Evolutionary conservation across 2,888 invertebrate species (phyloP), one percentile per base, ranked within the genome.

Genomic region (Galerucella pusilla): DNA sequence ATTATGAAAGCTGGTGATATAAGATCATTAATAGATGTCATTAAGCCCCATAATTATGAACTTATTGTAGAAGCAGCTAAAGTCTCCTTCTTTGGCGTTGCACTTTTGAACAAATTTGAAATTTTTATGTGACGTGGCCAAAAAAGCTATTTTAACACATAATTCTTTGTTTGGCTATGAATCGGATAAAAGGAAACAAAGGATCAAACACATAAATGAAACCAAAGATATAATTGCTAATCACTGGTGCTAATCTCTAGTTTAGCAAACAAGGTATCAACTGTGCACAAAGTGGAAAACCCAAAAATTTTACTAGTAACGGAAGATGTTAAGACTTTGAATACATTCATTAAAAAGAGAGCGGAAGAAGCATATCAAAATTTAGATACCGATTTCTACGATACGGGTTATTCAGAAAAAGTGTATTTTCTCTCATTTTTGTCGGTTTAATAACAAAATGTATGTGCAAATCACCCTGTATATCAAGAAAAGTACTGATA

Each of bases 281-380:
- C 42, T 64, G 71, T 64, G 28, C 42, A 35, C 16, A 20, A 49
- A 54, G 45, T 25, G 42, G 54, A 52, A 57, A 64, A 54, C 6
- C 65, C 64, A n/a, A 71, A 65, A 71, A 52, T 71, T 46, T 35
- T 71, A 20, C 65, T 65, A 28, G 12, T 71, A 16, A 71, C 71
- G 63, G 71, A 65, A 20, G 65, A 71, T 59, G 54, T 71, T 49
- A 16, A 52, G 52, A 5, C 20, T 16, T 71, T 71, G 14, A 49
- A 71, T 64, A n/a, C 46, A 52, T 71, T 64, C 16, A 65, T 71
- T 52, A 64, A 35, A 65, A 42, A 28, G 20, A 42, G 14, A 45
- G 72, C 72, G n/a, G 42, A 54, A 42, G 49, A 42, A 67, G 67
- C 66, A 25, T 72, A n/a, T 60, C n/a, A 72, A 72, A 66, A 72